Evolutionary conservation across 2,113 vertebrate genomes (phyloP), one percentile per base, ranked within the genome.

Genomic region (Melospiza melodia): DNA sequence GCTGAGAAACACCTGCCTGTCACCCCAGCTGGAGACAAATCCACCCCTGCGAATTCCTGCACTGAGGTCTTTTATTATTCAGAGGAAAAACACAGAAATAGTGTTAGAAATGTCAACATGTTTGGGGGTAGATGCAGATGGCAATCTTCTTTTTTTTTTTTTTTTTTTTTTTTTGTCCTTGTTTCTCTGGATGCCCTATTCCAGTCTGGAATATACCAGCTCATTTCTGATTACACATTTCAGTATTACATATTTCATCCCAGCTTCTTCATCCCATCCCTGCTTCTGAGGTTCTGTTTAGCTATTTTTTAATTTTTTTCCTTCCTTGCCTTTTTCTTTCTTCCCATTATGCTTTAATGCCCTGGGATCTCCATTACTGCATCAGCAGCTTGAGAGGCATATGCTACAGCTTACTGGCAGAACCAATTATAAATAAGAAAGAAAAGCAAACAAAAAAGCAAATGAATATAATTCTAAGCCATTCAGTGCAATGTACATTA

Each of bases 371-470:
- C 55, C 25, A 63, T 84, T 91, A 91, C 72, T 84, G 90, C 88
- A 93, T 86, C 75, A 92, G 83, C 84, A 95, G 84, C 81, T 91
- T 93, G 88, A 96, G 94, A 95, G 74, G 90, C 74, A 73, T 93
- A 85, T 37, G 85, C 68, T 93, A 52, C 76, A 94, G 72, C 58
- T 90, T 85, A 83, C 78, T 94, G 66, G 83, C 77, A 93, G 83
- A 94, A 80, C 43, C 86, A 94, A 95, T 84, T 87, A 88, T 37
- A 84, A 85, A 80, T 61, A 86, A 67, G 68, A 90, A 96, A 95
- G 59, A 31, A 92, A 91, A 90, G 44, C 37, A 66, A 90, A 73
- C 44, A 73, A 75, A 93, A 94, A 71, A 39, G 17, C 30, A 93
- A 90, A 91, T 52, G 1, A 90, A 84, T 88, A 82, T 27, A 54